Evolutionary conservation across 2,113 vertebrate genomes (phyloP).

Genomic region (Heterocephalus glaber): DNA sequence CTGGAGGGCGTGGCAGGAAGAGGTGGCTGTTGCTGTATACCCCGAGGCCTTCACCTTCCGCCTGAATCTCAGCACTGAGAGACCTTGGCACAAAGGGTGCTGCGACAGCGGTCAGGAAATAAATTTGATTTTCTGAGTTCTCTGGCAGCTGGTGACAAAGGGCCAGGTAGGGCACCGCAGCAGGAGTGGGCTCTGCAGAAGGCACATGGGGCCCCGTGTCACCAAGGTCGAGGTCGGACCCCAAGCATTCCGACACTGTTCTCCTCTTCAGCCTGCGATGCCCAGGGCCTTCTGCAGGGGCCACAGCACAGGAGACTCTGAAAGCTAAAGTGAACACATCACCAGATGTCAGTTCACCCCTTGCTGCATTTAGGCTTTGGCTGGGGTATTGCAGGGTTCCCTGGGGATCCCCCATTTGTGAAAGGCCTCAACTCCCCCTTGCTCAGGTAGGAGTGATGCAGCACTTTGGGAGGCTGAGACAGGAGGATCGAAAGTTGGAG

Average conservation of each 20-base stretch:
- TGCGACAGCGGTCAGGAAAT: conserved; percentile 64
- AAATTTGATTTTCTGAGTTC: conserved; percentile 80
- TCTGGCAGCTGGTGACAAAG: conserved; percentile 81
- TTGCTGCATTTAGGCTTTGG: background rate
- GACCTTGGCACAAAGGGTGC: conserved; percentile 56
- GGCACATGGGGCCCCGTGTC: conserved; percentile 21
- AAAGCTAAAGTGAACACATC: background rate
- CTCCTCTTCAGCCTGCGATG: background rate
- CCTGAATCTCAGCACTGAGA: conserved; percentile 47
- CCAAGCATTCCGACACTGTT: background rate
- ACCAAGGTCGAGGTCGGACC: background rate
- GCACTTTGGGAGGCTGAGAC: background rate
- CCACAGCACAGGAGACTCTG: background rate
- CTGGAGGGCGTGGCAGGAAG: background rate
- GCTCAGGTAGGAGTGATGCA: background rate
- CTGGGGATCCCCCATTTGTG: background rate
- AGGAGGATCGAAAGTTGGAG: background rate
- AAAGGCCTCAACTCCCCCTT: background rate
- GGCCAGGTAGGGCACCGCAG: conserved; percentile 79
- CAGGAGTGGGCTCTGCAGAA: conserved; percentile 76
- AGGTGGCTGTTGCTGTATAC: conserved; percentile 12
- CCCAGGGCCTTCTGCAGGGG: background rate
- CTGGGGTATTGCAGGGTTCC: background rate
- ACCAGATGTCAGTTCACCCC: background rate
- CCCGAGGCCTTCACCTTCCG: conserved; percentile 45